phyloP scores from a whole-genome alignment of 2,797 vertebrate genomes.

The Lepilemur septentrionalis region DNA sequence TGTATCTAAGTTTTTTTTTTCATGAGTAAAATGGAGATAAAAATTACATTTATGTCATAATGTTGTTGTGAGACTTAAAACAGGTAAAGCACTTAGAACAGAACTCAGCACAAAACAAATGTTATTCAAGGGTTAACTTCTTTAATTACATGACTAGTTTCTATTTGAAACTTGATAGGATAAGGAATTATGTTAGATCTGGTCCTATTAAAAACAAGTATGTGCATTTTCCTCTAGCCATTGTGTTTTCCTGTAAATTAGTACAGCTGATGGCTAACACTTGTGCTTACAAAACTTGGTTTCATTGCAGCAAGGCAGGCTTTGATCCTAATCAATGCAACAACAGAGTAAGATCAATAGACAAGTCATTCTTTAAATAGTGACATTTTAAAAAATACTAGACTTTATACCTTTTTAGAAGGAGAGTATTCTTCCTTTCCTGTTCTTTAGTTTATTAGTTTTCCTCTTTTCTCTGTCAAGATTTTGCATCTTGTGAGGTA shows the following conservation, averaged over 20 bases:
- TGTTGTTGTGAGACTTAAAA: not conserved
- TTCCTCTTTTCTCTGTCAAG: not conserved
- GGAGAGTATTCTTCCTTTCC: not conserved
- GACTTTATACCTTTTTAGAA: not conserved
- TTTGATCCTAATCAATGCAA: conserved; percentile 52
- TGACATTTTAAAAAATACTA: conserved; percentile 20
- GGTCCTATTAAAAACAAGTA: not conserved
- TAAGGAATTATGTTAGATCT: not conserved
- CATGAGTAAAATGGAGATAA: not conserved
- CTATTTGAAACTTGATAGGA: not conserved
- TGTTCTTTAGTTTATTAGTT: conserved; percentile 25
- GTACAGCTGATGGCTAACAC: not conserved
- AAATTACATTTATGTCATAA: not conserved
- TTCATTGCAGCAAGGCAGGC: not conserved
- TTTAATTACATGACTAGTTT: not conserved
- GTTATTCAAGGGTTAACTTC: not conserved
- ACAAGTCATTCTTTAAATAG: conserved; percentile 24
- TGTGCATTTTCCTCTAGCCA: not conserved
- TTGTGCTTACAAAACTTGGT: not conserved
- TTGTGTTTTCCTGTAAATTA: conserved; percentile 34
- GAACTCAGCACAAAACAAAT: not conserved
- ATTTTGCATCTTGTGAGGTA: not conserved
- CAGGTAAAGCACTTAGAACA: not conserved
- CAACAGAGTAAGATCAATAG: conserved; percentile 27
- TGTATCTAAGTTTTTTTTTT: not conserved